Base-by-base conservation (phyloP, 1,140 invertebrate genomes). In the Linepithema humile region DNA sequence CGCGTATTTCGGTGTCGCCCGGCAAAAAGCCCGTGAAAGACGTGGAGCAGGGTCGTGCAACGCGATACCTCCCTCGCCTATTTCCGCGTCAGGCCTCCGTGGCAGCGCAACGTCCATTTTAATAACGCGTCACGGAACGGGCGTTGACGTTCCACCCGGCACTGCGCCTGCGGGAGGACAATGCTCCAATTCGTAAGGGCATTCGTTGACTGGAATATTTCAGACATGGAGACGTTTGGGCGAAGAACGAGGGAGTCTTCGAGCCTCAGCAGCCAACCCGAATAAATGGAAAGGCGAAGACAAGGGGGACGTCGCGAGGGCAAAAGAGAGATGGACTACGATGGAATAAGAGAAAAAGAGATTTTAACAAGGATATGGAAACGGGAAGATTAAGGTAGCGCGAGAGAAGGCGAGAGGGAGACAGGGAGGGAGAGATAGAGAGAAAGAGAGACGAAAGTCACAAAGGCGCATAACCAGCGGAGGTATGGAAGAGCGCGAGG, bases 121-220 rank as follows among this genome's bases (percentile, higher is more conserved):
- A 91, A 92, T 92, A 92, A 92, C 90, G 89, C 89, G 91, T 90
- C 91, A 89, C 74, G 69, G 60, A 88, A 84, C 65, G 82, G 72
- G 53, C 90, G 88, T 91, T 85, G 89, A 91, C 88, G 83, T 87
- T 87, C 86, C 86, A 35, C 59, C 72, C 45, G 82, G 70, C 64
- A 73, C 87, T 73, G 82, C 80, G 87, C 84, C 77, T 88, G 84
- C 55, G 80, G 59, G 75, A 88, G 90, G 83, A 90, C 88, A 91
- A 88, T 87, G 86, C 84, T 85, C 83, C 72, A 67, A 69, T 57
- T 55, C 23, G 67, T 26, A 38, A 72, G 67, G 80, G 64, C 72
- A 38, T 35, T n/a, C 70, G 83, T 67, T 89, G 89, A 85, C 62
- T 89, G 84, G 90, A 91, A 91, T 90, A 92, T 92, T 91, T 91